These are phyloP conservation scores for Philopedon plagiatum DNA, from an alignment of 2,888 invertebrate species.

Conservation along the genomic window DNA sequence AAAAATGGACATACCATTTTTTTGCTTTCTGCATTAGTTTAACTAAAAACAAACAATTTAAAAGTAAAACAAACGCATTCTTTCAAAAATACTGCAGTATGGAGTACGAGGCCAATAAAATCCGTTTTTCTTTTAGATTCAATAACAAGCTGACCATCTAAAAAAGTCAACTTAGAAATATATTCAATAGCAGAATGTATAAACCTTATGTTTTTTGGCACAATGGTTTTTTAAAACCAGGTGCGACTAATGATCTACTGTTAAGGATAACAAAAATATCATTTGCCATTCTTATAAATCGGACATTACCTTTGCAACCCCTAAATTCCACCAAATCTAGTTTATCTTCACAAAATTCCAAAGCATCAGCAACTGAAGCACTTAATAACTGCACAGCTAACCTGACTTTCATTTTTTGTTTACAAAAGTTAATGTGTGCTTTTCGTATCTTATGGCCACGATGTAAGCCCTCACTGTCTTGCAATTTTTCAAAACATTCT, in stretches of 20 bases:
- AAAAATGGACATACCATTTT: too few relatives aligned
- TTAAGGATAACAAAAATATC: conserved; percentile 5
- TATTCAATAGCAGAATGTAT: not conserved
- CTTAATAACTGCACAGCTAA: conserved; percentile 10
- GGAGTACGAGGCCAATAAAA: not conserved
- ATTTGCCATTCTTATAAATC: conserved; percentile 2
- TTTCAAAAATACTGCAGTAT: too few relatives aligned
- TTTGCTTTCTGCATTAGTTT: too few relatives aligned
- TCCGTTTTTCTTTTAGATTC: conserved; percentile 5
- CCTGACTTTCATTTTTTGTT: conserved; percentile 17
- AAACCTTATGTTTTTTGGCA: not conserved
- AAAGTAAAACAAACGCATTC: too few relatives aligned
- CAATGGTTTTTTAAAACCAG: too few relatives aligned
- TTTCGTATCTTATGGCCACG: conserved; percentile 14
- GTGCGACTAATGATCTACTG: not conserved
- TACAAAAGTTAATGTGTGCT: conserved; percentile 21
- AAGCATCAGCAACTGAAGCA: conserved; percentile 3
- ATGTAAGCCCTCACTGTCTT: conserved; percentile 9
- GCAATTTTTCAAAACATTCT: not conserved
- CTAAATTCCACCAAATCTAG: conserved; percentile 1
- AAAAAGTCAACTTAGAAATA: not conserved
- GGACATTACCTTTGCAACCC: not conserved
- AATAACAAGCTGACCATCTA: not conserved
- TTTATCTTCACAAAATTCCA: not conserved
- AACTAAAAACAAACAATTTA: too few relatives aligned